Conservation (phyloP, 2,113 vertebrate genomes). For the Neodon shergylaensis region DNA sequence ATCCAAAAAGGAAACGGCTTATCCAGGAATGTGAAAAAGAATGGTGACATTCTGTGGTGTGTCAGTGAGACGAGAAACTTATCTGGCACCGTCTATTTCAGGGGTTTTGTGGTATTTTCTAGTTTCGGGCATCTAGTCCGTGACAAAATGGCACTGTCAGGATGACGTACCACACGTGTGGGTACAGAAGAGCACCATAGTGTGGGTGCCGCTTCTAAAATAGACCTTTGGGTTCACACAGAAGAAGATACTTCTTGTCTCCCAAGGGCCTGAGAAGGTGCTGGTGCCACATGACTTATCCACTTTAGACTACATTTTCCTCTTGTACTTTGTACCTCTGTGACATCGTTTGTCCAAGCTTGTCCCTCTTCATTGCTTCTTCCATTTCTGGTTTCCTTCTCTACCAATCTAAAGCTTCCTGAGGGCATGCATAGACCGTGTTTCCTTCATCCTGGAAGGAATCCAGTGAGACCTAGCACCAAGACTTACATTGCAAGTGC, state of each 20-base stretch:
- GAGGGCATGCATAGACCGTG: not conserved
- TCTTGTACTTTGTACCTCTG: not conserved
- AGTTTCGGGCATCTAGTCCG: constrained; percentile 54
- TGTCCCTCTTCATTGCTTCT: not conserved
- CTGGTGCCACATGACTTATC: not conserved
- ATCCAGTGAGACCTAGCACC: not conserved
- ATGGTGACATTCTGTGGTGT: constrained; percentile 78
- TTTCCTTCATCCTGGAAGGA: not conserved
- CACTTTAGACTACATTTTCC: not conserved
- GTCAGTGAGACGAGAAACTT: constrained; percentile 73
- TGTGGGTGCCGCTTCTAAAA: constrained; percentile 54
- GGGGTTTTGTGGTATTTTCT: constrained; percentile 72
- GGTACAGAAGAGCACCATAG: not conserved
- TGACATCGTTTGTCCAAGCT: not conserved
- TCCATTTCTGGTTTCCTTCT: not conserved
- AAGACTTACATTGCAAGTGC: not conserved
- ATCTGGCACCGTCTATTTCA: constrained; percentile 74
- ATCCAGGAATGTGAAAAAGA: constrained; percentile 81
- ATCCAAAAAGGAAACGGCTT: constrained; percentile 79
- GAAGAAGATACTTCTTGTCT: constrained; percentile 4
- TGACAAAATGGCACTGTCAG: constrained; percentile 71
- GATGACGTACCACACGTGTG: constrained; percentile 48
- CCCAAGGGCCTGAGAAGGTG: not conserved
- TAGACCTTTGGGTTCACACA: constrained; percentile 50
- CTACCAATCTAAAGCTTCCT: not conserved